These are phyloP conservation scores for Thryonomys swinderianus DNA, from an alignment of 2,113 vertebrate genomes.

Conservation along the genomic window DNA sequence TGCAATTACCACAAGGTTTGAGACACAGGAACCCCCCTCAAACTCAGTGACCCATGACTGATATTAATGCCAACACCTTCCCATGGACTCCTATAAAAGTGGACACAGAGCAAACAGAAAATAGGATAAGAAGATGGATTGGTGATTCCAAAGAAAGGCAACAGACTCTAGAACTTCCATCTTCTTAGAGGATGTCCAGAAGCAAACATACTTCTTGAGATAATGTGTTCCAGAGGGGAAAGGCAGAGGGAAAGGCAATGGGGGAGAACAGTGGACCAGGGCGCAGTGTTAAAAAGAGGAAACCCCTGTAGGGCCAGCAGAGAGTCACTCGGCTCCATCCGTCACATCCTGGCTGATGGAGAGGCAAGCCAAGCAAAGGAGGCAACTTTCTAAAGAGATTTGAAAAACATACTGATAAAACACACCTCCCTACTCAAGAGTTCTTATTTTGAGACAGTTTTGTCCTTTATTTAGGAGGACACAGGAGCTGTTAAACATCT, in stretches of 20 bases:
- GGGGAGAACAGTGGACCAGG: background rate
- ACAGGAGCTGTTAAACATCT: background rate
- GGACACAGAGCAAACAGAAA: background rate
- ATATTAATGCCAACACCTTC: constrained; percentile 20
- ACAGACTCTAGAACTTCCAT: background rate
- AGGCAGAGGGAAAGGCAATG: background rate
- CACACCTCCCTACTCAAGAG: background rate
- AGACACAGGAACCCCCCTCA: background rate
- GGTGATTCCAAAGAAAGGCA: constrained; percentile 1
- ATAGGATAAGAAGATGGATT: background rate
- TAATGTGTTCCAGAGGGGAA: background rate
- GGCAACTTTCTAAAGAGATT: background rate
- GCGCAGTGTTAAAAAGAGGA: background rate
- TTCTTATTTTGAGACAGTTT: constrained; percentile 14
- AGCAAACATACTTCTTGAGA: constrained; percentile 18
- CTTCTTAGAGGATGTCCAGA: background rate
- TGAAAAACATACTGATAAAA: background rate
- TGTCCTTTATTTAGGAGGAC: background rate
- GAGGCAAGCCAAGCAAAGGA: background rate
- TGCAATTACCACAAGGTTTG: background rate
- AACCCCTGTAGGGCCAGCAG: background rate
- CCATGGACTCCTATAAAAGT: background rate
- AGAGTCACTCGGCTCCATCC: background rate
- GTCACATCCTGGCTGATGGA: background rate
- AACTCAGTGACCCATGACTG: background rate